Conservation (phyloP, 2,888 invertebrate species). For the Volucella inanis region DNA sequence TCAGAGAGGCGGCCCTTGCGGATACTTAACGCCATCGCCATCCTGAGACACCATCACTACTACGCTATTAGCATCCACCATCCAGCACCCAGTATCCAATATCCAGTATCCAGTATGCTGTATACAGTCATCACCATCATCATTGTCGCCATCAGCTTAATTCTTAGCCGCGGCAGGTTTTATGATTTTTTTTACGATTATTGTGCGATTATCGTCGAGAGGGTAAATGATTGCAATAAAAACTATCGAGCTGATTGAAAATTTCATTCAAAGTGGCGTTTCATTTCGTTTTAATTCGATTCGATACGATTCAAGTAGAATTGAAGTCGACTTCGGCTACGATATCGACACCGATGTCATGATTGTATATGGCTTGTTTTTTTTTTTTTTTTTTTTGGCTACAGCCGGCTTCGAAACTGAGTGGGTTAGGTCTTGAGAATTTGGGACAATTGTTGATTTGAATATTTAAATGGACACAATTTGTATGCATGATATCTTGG, state of each 20-base stretch:
- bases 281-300: constrained; percentile 77
- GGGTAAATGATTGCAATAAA: constrained; percentile 77
- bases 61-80: constrained; percentile 18
- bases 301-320: constrained; percentile 56
- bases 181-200: constrained; percentile 78
- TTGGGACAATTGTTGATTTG: constrained; percentile 29
- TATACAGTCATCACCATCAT: constrained; percentile 16
- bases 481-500: constrained; percentile 6
- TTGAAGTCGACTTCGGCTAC: constrained; percentile 19
- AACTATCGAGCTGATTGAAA: constrained; percentile 77
- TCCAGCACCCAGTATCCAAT: background rate
- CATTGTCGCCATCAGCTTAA: constrained; percentile 64
- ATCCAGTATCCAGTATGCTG: no score
- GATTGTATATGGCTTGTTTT: constrained; percentile 33
- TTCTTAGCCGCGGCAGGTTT: constrained; percentile 74
- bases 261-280: constrained; percentile 76
- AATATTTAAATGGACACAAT: constrained; percentile 30
- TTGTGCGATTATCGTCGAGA: constrained; percentile 77
- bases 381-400: constrained; percentile 35
- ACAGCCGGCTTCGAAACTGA: background rate
- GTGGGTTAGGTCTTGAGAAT: constrained; percentile 20
- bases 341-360: background rate
- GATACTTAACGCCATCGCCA: constrained; percentile 56
- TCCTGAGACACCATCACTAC: constrained; percentile 13
- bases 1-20: constrained; percentile 69